Evolutionary conservation across 2,888 invertebrate species (phyloP), one percentile per base, ranked within the genome.

Genomic region (Polyploca ridens): DNA sequence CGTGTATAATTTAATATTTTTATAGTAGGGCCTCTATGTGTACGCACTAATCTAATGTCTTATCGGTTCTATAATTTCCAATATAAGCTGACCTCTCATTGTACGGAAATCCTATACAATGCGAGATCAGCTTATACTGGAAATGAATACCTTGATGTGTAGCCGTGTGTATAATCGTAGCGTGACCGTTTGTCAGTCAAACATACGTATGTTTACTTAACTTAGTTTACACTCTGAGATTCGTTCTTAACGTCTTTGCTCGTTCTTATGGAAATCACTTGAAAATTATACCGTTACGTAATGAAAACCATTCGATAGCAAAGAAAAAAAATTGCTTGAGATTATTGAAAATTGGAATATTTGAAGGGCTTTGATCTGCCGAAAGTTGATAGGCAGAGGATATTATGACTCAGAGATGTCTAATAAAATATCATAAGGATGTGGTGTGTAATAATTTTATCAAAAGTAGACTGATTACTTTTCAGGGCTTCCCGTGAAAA

Each of bases 341-440:
- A 77, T 84, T 85, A 85, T 84, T 81, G 78, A 79, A 84, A 80
- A 83, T 81, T 82, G 73, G 74, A 74, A 74, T 54, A 10, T 73
- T 76, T 78, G 76, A 74, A 74, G 66, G 77, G 74, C 73, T 82
- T 81, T 77, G 76, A 80, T 78, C 64, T 71, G 63, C 46, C 59
- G 19, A 66, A 68, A 64, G 63, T 14, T 69, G 65, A 75, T 68
- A 70, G 63, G 61, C 49, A 46, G 58, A 61, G 63, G 66, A 69
- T 75, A 69, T 73, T 69, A 72, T 63, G 63, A 66, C 62, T 68
- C 66, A 62, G 44, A 64, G 58, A 35, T 35, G 61, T 62, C 65
- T 68, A 61, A 70, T 64, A 66, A 46, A 54, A 54, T 16, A 54
- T 8, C 19, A 10, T 54, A 10, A 54, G 54, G 16, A 54, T 54